These are phyloP conservation scores for Drosophila miranda DNA, from an alignment of 1,140 invertebrate genomes.

Conservation along the genomic window DNA sequence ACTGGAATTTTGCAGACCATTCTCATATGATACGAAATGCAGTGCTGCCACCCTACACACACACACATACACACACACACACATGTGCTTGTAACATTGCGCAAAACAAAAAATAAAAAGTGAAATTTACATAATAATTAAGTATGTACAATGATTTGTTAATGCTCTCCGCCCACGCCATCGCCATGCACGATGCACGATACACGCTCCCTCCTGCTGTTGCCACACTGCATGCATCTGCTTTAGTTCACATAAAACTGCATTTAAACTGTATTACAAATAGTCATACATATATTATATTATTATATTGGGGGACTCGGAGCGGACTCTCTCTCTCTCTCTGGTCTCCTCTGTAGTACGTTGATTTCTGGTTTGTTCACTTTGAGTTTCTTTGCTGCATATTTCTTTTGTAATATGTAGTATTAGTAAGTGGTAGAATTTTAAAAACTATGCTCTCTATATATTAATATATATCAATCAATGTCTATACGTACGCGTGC, in stretches of 20 bases:
- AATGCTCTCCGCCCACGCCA: slow-evolving; percentile 12
- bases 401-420: slow-evolving; percentile 54
- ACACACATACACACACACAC: slow-evolving; percentile 7
- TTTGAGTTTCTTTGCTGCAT: slow-evolving; percentile 58
- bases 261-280: slow-evolving; percentile 54
- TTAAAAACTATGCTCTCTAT: slow-evolving; percentile 65
- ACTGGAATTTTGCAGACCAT: slow-evolving; percentile 28
- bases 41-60: slow-evolving; percentile 45
- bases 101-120: slow-evolving; percentile 60
- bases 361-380: slow-evolving; percentile 43
- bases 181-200: slow-evolving; percentile 9
- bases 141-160: slow-evolving; percentile 64
- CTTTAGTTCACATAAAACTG: slow-evolving; percentile 50
- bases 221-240: slow-evolving; percentile 24
- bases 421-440: slow-evolving; percentile 67
- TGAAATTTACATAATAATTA: slow-evolving; percentile 77
- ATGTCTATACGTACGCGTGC: slow-evolving; percentile 39
- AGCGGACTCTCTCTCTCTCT: background rate
- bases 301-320: slow-evolving; percentile 20
- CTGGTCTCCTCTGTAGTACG: slow-evolving; percentile 15
- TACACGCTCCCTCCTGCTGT: background rate
- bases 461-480: slow-evolving; percentile 18
- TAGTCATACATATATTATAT: slow-evolving; percentile 32
- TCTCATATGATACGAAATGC: slow-evolving; percentile 58
- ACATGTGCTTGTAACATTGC: slow-evolving; percentile 61